Base-by-base conservation (phyloP, 2,888 invertebrate species). In the Harmothoe impar region DNA sequence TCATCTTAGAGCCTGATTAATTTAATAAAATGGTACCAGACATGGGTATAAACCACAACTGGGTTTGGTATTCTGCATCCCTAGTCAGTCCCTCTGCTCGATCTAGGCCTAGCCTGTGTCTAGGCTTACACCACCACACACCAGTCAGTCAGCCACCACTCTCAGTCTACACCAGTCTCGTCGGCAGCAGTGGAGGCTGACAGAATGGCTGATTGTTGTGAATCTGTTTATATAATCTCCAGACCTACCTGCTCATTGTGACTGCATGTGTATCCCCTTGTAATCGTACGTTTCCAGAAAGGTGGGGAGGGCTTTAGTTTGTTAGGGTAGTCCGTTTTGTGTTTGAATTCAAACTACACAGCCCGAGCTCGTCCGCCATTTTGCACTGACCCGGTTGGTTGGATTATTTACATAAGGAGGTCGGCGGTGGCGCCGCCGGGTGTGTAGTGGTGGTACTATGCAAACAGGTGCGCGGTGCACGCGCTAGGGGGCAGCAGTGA, bases 331-430 rank as follows among this genome's bases (percentile, higher is more conserved):
- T 84, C 84, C 84, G 84, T 84, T 84, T 84, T 84, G 43, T 84
- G 35, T 84, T 84, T 84, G 84, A 84, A 84, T 84, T 84, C 51
- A 84, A 72, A 43, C 84, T 43, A 33, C 84, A 84, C 51, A 35
- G 84, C 84, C 84, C 84, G 84, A 84, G 17, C 35, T 7, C n/a
- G 29, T 84, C 84, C 84, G 84, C 84, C 84, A 84, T 84, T 84
- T 84, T 84, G 35, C 84, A 15, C n/a, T 84, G 84, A 84, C 84
- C 43, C 43, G 84, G 33, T 84, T 84, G 17, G 31, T 35, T 51
- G 51, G 84, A 84, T 84, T 84, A 84, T 84, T 84, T 84, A 84
- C 84, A 84, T 84, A 84, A 84, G 43, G 84, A 84, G 84, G 35
- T 20, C 29, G 20, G 5, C 0, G n/a, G 84, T 51, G 84, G 51